Evolutionary conservation across 2,888 invertebrate genomes (phyloP).

Genomic region (Yponomeuta sedellus): DNA sequence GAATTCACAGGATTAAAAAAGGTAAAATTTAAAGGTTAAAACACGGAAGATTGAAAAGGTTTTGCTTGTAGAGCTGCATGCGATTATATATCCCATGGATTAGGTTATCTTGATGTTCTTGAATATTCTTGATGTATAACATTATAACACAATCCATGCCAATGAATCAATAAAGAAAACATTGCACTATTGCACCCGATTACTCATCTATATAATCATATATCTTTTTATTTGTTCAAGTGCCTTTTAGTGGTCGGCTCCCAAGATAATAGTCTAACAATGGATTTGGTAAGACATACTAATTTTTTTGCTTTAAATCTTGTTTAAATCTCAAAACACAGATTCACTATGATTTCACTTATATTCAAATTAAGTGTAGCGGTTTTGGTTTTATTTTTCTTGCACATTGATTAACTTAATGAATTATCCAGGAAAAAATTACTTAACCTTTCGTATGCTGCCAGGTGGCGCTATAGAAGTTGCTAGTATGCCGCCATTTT

Average conservation of each 20-base stretch:
- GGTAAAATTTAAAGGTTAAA: no score
- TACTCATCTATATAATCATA: neutral
- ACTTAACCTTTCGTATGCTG: no score
- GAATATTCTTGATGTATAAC: neutral
- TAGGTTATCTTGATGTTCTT: no score
- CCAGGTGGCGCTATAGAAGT: no score
- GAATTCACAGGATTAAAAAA: no score
- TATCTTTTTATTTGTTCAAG: neutral
- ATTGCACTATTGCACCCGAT: neutral
- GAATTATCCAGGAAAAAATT: no score
- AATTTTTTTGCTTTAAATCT: neutral
- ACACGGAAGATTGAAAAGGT: no score
- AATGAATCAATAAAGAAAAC: neutral
- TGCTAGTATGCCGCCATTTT: no score
- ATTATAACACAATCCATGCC: neutral
- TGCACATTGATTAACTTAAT: no score
- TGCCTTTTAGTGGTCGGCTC: neutral
- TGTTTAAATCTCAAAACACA: neutral
- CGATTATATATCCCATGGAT: no score
- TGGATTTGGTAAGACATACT: slow-evolving; percentile 10
- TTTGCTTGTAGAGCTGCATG: no score
- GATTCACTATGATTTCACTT: neutral
- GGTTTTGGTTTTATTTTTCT: no score
- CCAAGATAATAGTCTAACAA: neutral
- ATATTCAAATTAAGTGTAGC: slow-evolving; percentile 6